Evolutionary conservation across 2,797 vertebrate species (phyloP).

Genomic region (Neopelma chrysocephalum): DNA sequence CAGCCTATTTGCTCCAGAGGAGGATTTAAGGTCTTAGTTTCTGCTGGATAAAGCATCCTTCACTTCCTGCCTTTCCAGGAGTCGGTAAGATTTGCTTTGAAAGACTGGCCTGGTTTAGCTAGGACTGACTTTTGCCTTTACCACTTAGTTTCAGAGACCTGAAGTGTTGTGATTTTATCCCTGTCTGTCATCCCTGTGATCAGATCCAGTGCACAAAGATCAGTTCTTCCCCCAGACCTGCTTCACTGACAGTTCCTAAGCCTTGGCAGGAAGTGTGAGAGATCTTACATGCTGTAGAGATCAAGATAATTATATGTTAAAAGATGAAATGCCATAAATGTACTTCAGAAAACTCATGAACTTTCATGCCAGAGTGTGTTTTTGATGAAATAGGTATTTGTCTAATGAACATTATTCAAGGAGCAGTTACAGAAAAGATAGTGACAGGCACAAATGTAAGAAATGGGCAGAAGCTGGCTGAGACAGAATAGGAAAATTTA

Average conservation of each 20-base stretch:
- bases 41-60: background rate
- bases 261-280: background rate
- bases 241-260: background rate
- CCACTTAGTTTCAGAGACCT: background rate
- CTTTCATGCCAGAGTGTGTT: background rate
- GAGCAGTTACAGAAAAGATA: background rate
- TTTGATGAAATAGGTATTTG: background rate
- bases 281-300: background rate
- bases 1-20: background rate
- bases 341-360: background rate
- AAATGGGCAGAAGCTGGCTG: background rate
- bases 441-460: background rate
- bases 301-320: background rate
- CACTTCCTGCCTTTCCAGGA: background rate
- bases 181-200: background rate
- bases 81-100: background rate
- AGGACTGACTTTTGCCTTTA: background rate
- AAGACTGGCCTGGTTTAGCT: background rate
- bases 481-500: conserved; percentile 20
- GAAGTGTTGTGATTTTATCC: background rate
- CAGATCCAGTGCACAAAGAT: background rate
- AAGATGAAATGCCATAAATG: background rate
- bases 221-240: background rate
- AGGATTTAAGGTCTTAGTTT: background rate
- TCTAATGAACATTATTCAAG: background rate